A percentile compares a stretch with the other conserved stretches of the same genome.
Conservation (phyloP, 2,888 invertebrate species). For the Pammene aurita region DNA sequence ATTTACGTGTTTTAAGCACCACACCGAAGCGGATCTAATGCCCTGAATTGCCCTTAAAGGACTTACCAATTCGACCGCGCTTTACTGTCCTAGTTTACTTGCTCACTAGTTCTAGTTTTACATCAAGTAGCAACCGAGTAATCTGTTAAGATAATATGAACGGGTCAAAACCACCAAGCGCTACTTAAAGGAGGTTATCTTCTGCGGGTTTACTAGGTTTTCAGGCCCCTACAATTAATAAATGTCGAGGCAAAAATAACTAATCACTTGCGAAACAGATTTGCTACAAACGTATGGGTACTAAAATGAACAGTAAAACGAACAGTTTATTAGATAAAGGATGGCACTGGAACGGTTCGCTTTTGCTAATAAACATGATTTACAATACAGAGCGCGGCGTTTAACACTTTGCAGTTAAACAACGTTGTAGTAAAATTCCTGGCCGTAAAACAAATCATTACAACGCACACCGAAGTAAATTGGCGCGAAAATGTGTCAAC, state of each 20-base stretch:
- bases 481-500: conserved; percentile 68
- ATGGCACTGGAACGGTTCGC: conserved; percentile 41
- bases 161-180: conserved; percentile 62
- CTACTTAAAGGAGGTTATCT: conserved; percentile 55
- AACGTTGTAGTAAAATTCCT: conserved; percentile 47
- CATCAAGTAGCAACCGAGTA: conserved; percentile 52
- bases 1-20: conserved; percentile 57
- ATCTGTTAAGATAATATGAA: conserved; percentile 61
- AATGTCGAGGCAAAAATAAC: not conserved
- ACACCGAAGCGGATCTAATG: conserved; percentile 72
- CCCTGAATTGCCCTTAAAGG: conserved; percentile 71
- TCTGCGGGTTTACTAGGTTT: conserved; percentile 44
- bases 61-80: conserved; percentile 63
- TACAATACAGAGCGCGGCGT: conserved; percentile 48
- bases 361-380: conserved; percentile 53
- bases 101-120: conserved; percentile 50
- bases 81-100: conserved; percentile 58
- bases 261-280: conserved; percentile 12
- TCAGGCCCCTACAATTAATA: conserved; percentile 34
- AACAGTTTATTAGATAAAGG: conserved; percentile 38
- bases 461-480: conserved; percentile 51
- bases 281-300: conserved; percentile 14
- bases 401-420: conserved; percentile 46
- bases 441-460: conserved; percentile 50
- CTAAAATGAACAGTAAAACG: conserved; percentile 29